Evolutionary conservation across 1,140 invertebrate species (phyloP), one percentile per base, ranked within the genome.

Genomic region (Orchestia grillus): DNA sequence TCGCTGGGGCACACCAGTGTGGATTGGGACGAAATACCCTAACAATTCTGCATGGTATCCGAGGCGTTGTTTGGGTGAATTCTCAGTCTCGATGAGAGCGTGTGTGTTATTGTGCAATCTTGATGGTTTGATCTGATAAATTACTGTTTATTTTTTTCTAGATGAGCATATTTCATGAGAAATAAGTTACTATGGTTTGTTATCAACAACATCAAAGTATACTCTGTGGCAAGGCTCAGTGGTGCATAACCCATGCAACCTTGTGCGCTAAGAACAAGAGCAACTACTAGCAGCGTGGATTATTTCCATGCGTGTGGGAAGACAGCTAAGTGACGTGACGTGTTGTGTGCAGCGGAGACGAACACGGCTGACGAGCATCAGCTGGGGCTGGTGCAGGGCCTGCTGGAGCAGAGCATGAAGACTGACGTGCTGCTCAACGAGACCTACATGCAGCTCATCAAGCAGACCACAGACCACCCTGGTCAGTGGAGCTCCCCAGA

Each of bases 371-470:
- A 99, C 97, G 98, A 99, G 97, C 99, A 99, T 97, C 98, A 99
- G 97, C 98, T 99, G 11, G 98, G 98, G 96, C 98, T 99, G 6
- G 98, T 99, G 57, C 99, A 99, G 97, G 98, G 98, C 0, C 98
- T 99, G 95, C 98, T 99, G 97, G 99, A 99, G 97, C 98, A 98
- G 96, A 99, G 99, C 97, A 98, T 99, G 98, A 98, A 98, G 96
- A 99, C 98, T 97, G 99, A 99, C 97, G 98, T 98, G 87, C 97
- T 99, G 41, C 98, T 99, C 40, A 99, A 99, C 97, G 99, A 99
- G 97, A 97, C 99, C 91, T 99, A 99, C 97, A 98, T 99, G 87
- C 99, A 99, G 97, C 98, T 99, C 11, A 99, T 99, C 94, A 99
- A 99, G 97, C 98, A 99, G 98, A 99, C 99, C 0, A 99, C 99